A percentile compares a stretch with the other conserved stretches of the same genome.
Evolutionary conservation across 2,797 vertebrate species (phyloP).

Genomic region (Danio kyathit): DNA sequence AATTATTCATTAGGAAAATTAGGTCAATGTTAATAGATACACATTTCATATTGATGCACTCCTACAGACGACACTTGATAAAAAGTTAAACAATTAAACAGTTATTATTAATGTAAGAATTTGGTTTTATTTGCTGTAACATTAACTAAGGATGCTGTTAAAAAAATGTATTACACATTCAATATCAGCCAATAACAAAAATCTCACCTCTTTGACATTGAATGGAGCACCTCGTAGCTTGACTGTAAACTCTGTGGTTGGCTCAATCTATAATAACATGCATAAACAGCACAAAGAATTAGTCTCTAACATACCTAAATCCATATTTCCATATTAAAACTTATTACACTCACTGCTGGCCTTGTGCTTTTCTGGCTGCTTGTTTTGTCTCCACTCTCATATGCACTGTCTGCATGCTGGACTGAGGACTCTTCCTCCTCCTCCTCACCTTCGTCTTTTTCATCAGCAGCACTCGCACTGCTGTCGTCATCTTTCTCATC

Average conservation of each 20-base stretch:
- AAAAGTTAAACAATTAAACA: no score
- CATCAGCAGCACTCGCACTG: constrained; percentile 48
- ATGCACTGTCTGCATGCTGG: constrained; percentile 73
- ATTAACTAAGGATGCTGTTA: background rate
- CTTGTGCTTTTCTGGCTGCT: constrained; percentile 51
- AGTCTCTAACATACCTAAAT: background rate
- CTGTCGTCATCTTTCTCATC: constrained; percentile 57
- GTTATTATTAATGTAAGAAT: no score
- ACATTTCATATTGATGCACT: no score
- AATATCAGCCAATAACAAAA: background rate
- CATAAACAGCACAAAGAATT: background rate
- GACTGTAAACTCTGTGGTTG: constrained; percentile 84
- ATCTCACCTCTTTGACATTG: constrained; percentile 87
- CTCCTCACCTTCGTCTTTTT: constrained; percentile 49
- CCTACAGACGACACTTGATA: no score
- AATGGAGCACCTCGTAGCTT: constrained; percentile 90
- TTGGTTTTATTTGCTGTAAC: background rate
- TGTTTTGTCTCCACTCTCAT: constrained; percentile 69
- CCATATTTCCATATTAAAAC: background rate
- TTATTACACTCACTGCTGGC: constrained; percentile 11
- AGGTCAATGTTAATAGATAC: no score
- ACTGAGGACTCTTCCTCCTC: constrained; percentile 49
- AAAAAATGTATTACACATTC: background rate
- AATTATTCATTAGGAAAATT: no score
- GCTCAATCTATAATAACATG: constrained; percentile 64